A percentile compares a stretch with the other conserved stretches of the same genome.
Conservation (phyloP, 1,140 invertebrate species). For the Drosophila nikananu region DNA sequence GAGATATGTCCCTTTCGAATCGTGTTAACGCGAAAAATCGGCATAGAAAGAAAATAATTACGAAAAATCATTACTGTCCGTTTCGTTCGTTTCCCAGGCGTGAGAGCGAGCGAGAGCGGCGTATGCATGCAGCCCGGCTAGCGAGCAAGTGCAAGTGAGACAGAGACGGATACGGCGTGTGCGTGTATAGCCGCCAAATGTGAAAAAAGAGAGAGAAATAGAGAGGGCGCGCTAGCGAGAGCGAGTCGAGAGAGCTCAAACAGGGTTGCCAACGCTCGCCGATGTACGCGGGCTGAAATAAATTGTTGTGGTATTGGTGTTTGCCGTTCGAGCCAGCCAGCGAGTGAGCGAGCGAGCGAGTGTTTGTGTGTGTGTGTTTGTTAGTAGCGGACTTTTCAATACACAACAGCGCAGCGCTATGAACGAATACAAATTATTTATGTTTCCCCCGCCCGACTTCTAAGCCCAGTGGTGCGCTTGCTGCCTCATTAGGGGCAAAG, state of each 20-base stretch:
- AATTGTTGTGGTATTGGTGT: conserved; percentile 49
- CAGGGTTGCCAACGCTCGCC: conserved; percentile 68
- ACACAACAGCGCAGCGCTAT: conserved; percentile 53
- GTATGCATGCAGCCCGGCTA: conserved; percentile 33
- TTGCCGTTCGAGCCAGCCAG: conserved; percentile 15
- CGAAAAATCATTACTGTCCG: conserved; percentile 71
- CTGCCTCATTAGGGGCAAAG: conserved; percentile 15
- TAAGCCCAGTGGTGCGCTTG: conserved; percentile 25
- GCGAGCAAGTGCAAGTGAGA: conserved; percentile 72
- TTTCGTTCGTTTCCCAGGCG: conserved; percentile 59
- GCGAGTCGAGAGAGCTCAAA: conserved; percentile 18
- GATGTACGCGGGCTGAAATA: conserved; percentile 60
- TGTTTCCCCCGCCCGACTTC: conserved; percentile 38
- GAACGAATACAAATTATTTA: conserved; percentile 69
- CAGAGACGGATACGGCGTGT: conserved; percentile 65
- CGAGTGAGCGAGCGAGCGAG: conserved; percentile 15
- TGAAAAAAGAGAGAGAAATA: conserved; percentile 46
- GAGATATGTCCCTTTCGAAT: conserved; percentile 29
- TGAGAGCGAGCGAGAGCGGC: conserved; percentile 57
- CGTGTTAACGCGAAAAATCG: conserved; percentile 58
- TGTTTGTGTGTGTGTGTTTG: conserved; percentile 36
- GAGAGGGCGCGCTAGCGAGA: conserved; percentile 40
- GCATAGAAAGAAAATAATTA: conserved; percentile 67
- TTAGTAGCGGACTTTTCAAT: conserved; percentile 72
- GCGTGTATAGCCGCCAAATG: conserved; percentile 78